Evolutionary conservation across 1,140 invertebrate species (phyloP).

Genomic region (Vanessa tameamea): DNA sequence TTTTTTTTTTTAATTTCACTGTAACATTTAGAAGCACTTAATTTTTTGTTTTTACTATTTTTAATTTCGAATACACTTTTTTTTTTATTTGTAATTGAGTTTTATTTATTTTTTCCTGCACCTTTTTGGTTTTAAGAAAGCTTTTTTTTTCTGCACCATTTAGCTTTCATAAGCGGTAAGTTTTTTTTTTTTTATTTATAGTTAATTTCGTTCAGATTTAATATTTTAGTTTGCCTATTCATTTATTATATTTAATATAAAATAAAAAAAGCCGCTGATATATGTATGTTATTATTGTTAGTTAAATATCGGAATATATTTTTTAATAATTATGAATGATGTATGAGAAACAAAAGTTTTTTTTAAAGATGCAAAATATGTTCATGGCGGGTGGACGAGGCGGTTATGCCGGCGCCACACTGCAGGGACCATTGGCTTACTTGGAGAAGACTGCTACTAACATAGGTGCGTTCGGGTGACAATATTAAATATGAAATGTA

Average conservation of each 20-base stretch:
- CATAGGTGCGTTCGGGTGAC: conserved; percentile 81
- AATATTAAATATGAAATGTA: too few species aligned
- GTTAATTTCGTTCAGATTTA: neutral
- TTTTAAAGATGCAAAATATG: conserved; percentile 75
- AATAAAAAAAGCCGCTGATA: too few species aligned
- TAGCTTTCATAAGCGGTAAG: conserved; percentile 4
- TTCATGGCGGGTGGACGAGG: conserved; percentile 81
- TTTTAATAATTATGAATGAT: too few species aligned
- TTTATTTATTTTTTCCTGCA: conserved; percentile 38
- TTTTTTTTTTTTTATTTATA: conserved; percentile 13
- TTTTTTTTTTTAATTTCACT: neutral
- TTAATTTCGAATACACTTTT: conserved; percentile 1
- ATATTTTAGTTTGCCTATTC: neutral
- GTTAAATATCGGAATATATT: too few species aligned
- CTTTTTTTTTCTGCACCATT: conserved; percentile 8
- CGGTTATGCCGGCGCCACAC: conserved; percentile 77
- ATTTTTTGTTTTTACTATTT: neutral
- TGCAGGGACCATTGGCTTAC: conserved; percentile 88
- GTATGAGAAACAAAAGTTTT: neutral
- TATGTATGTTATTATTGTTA: too few species aligned
- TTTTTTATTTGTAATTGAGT: conserved; percentile 12
- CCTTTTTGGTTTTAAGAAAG: conserved; percentile 2
- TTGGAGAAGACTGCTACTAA: conserved; percentile 91
- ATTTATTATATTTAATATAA: neutral
- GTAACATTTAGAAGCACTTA: neutral